Conservation (phyloP, 53 echinoderm and acorn worm genomes). For the Holothuria leucospilota region DNA sequence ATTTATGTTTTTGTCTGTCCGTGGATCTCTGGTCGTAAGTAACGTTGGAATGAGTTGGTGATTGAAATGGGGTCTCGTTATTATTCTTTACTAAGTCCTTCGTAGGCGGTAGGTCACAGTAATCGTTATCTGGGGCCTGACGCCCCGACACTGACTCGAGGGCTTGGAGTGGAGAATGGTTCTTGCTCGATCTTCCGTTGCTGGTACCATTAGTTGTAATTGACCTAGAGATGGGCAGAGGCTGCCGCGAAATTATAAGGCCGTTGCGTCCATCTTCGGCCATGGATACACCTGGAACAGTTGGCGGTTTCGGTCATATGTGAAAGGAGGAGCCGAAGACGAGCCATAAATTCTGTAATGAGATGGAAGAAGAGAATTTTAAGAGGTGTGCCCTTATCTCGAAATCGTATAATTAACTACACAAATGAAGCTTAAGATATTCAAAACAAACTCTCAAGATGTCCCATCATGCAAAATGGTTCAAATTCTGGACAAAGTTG, state of each 20-base stretch:
- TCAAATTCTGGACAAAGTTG: no score
- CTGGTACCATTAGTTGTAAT: slow-evolving; percentile 50
- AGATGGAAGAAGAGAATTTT: slow-evolving; percentile 6
- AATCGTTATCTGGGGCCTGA: slow-evolving; percentile 85
- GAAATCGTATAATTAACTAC: no score
- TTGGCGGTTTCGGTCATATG: slow-evolving; percentile 54
- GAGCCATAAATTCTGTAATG: slow-evolving; percentile 94
- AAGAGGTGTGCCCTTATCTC: no score
- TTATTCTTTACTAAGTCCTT: slow-evolving; percentile 70
- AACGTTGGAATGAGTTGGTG: slow-evolving; percentile 43
- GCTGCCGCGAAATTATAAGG: slow-evolving; percentile 90
- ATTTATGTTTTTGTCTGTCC: slow-evolving; percentile 34
- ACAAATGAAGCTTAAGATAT: no score
- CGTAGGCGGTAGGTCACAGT: slow-evolving; percentile 72
- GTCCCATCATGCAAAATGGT: no score
- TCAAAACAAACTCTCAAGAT: no score
- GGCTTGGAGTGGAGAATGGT: slow-evolving; percentile 65
- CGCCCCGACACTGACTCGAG: slow-evolving; percentile 80
- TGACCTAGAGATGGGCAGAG: slow-evolving; percentile 62
- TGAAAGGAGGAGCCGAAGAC: slow-evolving; percentile 47
- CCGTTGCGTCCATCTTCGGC: slow-evolving; percentile 98
- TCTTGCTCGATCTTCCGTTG: slow-evolving; percentile 31
- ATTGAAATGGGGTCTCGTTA: slow-evolving; percentile 65
- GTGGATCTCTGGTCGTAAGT: slow-evolving; percentile 41
- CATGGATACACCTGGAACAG: slow-evolving; percentile 93